A percentile compares a stretch with the other conserved stretches of the same genome.
These are phyloP conservation scores for Tenthredo livida DNA, from an alignment of 2,888 invertebrate genomes.

Conservation along the genomic window DNA sequence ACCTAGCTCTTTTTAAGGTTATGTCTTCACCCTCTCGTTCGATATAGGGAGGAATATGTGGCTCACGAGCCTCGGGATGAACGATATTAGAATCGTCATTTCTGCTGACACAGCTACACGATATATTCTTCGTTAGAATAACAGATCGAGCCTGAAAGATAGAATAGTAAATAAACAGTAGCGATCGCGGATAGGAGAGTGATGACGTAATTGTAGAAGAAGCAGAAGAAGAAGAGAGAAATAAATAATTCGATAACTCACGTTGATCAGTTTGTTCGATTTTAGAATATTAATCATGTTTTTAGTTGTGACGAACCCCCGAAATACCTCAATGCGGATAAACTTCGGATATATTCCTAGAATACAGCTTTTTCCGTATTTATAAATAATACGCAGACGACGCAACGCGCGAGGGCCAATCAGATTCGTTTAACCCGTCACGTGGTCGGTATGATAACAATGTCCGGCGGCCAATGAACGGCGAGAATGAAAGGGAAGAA, in stretches of 20 bases:
- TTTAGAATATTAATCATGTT: constrained; percentile 6
- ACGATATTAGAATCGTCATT: constrained; percentile 64
- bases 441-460: background rate
- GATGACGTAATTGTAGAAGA: constrained; percentile 7
- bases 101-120: constrained; percentile 58
- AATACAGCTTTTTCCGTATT: background rate
- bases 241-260: constrained; percentile 6
- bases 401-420: background rate
- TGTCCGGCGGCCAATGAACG: background rate
- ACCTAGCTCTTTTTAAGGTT: constrained; percentile 71
- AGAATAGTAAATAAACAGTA: background rate
- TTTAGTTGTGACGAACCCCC: background rate
- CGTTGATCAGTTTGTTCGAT: constrained; percentile 13
- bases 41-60: constrained; percentile 69
- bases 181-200: background rate
- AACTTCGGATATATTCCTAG: background rate
- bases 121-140: constrained; percentile 18
- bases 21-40: constrained; percentile 69
- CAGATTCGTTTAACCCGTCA: background rate
- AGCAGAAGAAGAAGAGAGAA: no score
- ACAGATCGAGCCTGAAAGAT: constrained; percentile 47
- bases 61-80: constrained; percentile 70
- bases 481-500: background rate
- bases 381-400: constrained; percentile 15
- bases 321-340: background rate